Base-by-base conservation (phyloP, 2,797 vertebrate species). In the Anas capensis region DNA sequence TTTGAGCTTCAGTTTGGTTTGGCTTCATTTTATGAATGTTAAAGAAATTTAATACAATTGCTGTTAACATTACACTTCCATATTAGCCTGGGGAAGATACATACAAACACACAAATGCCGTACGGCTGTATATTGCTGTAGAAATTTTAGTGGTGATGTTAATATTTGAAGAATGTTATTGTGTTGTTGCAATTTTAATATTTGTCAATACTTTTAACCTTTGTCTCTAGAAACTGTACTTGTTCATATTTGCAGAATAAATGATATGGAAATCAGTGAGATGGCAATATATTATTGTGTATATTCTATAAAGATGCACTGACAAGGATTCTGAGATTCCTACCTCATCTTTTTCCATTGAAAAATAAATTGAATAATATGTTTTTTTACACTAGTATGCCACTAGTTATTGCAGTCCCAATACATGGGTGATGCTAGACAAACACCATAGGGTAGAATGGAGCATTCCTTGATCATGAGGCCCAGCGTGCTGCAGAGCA, bases 161-260 rank as follows among this genome's bases (percentile, higher is more conserved):
- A 69, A 19, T 78, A 73, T 66, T 81, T 65, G 54, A 82, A 56
- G 10, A 89, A 73, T 42, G 13, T 36, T 75, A 42, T 36, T 75
- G 17, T 75, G 10, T 13, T 69, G 14, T 71, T 86, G 87, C 10
- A n/a, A 2, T 66, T 92, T 53, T 60, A 84, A 40, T 73, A 79
- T 84, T 88, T 88, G 27, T 62, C 38, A 80, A 6, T 73, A 27
- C 8, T 54, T 86, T 44, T 31, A 76, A 79, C 11, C 12, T 61
- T 60, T 88, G 23, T 70, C 24, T 62, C 34, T 15, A 86, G 54
- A 81, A 76, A 44, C 16, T 33, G 29, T 54, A 18, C 19, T 86
- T 73, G 60, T 58, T 92, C 6, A 5, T 70, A 61, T 79, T 70
- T 73, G n/a, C 34, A 92, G 60, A 78, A 62, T 42, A 82, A 57